Evolutionary conservation across 2,797 vertebrate genomes (phyloP).

Genomic region (Salarias fasciatus): DNA sequence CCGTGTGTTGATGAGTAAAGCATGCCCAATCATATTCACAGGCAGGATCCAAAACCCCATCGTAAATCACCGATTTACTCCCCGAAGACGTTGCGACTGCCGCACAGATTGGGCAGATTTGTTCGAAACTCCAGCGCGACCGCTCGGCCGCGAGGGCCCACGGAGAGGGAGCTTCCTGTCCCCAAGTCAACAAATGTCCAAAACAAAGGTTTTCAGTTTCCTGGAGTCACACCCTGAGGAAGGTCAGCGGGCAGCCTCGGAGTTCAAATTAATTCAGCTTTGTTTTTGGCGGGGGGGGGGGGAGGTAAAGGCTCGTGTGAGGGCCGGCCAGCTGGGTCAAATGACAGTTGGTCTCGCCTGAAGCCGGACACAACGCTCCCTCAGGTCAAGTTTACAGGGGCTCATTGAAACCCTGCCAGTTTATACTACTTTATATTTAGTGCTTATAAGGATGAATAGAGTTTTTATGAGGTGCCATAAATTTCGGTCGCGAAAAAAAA

Average conservation of each 20-base stretch:
- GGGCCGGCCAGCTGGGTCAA: conserved; percentile 33
- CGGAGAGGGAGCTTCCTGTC: conserved; percentile 66
- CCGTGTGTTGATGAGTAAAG: conserved; percentile 53
- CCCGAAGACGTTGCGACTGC: background rate
- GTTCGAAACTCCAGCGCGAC: conserved; percentile 26
- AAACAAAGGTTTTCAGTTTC: conserved; percentile 70
- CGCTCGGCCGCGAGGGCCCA: conserved; percentile 44
- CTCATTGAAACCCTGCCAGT: conserved; percentile 52
- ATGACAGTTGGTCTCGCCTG: conserved; percentile 19
- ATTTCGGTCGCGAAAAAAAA: conserved; percentile 80
- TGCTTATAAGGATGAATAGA: conserved; percentile 76
- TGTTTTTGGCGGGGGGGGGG: conserved; percentile 10
- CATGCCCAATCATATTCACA: conserved; percentile 63
- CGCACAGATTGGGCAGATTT: conserved; percentile 48
- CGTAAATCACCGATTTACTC: conserved; percentile 49
- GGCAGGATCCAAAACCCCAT: conserved; percentile 39
- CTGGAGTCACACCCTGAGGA: conserved; percentile 48
- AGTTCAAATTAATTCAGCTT: conserved; percentile 39
- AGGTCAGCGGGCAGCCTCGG: conserved; percentile 51
- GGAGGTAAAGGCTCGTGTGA: conserved; percentile 9
- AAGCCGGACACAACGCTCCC: conserved; percentile 40
- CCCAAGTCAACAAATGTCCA: conserved; percentile 68
- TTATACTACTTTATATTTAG: conserved; percentile 78
- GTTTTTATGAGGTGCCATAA: conserved; percentile 83
- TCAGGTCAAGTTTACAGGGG: conserved; percentile 65